Evolutionary conservation across 2,113 vertebrate species (phyloP), one percentile per base, ranked within the genome.

Genomic region (Prietella phreatophila): DNA sequence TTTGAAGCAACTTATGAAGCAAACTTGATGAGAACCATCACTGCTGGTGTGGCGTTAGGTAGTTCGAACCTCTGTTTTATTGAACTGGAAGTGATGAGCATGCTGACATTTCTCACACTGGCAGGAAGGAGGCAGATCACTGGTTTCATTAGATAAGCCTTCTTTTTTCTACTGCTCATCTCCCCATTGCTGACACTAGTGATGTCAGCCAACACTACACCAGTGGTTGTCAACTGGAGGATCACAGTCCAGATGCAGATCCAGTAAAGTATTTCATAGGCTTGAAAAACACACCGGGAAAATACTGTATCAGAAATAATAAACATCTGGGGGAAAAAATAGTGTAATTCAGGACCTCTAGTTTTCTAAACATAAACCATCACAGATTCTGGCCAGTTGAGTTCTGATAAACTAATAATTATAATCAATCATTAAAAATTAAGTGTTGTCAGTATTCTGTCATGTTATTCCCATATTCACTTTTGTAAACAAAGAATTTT

Each of bases 71-170:
- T 20, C 27, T 33, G 65, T 33, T 73, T 69, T 61, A 30, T 36
- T 71, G 22, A 61, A 73, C 58, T 47, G 25, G 83, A 58, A 78
- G 36, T 39, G 22, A 55, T 75, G 80, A 65, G 8, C 33, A 73
- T 58, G 60, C n/a, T 80, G 79, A 80, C 86, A 83, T 76, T 87
- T 88, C 67, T 63, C 69, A 85, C 82, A n/a, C 27, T 25, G 39
- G 19, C 84, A 86, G 85, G 89, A 88, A 84, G 42, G 14, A 39
- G 56, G 47, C 25, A 55, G 82, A 58, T 33, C 25, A 36, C 36
- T n/a, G 30, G 42, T 20, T 60, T 56, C 4, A 84, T 13, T 50
- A 85, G 88, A 82, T 83, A 90, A 80, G 75, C 42, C 78, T 47
- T 6, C 63, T 65, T 36, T 50, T 89, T 87, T 82, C 33, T 69